Evolutionary conservation across 2,797 vertebrate species (phyloP).

Genomic region (Diplodus puntazzo): DNA sequence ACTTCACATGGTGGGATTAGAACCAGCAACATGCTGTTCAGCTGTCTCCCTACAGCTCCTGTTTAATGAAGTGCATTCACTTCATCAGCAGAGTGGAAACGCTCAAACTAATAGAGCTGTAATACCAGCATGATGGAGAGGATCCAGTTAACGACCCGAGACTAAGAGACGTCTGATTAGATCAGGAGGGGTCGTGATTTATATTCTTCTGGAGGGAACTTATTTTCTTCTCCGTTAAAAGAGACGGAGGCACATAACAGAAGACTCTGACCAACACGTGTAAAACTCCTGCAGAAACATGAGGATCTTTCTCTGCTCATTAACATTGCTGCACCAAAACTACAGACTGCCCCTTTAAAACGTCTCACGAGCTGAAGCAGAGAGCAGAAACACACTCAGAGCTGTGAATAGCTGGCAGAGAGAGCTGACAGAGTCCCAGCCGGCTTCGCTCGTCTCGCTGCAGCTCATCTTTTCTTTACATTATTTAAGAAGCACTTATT

Average conservation of each 20-base stretch:
- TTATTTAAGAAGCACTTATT: slow-evolving; percentile 24
- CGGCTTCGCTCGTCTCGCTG: background rate
- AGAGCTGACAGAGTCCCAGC: background rate
- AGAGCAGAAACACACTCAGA: background rate
- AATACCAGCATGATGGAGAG: background rate
- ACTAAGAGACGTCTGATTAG: slow-evolving; percentile 1
- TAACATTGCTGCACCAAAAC: too few relatives aligned
- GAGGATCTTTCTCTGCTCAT: too few relatives aligned
- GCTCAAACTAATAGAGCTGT: background rate
- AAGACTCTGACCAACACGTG: too few relatives aligned
- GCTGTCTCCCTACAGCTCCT: background rate
- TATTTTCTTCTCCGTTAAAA: background rate
- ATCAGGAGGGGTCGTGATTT: background rate
- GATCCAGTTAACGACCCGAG: background rate
- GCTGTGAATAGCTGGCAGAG: background rate
- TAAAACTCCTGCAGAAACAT: too few relatives aligned
- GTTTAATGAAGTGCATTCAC: background rate
- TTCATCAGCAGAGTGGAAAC: background rate
- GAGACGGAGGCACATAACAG: too few relatives aligned
- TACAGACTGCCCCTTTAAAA: too few relatives aligned
- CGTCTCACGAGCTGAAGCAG: too few relatives aligned
- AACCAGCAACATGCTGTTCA: background rate
- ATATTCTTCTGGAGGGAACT: slow-evolving; percentile 2
- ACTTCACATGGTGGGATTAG: background rate
- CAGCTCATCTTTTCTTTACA: background rate